Evolutionary conservation across 2,888 invertebrate genomes (phyloP), one percentile per base, ranked within the genome.

Genomic region (Psylliodes chrysocephalus): DNA sequence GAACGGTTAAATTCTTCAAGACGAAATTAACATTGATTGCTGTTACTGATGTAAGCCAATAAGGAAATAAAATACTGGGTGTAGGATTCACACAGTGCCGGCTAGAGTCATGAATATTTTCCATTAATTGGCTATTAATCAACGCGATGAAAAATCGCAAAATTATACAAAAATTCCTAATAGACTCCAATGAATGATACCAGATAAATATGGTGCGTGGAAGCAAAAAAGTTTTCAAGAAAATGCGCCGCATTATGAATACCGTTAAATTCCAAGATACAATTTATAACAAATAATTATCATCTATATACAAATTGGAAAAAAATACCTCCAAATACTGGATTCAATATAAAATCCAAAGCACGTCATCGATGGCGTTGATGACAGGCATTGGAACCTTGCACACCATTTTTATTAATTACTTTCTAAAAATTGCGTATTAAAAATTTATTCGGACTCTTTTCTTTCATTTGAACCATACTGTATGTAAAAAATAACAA

Each of bases 101-200:
- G 28, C 49, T 49, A 49, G 28, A 44, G 60, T 64, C 53, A 60
- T 55, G 51, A 42, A 60, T 44, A 60, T 64, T 52, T 60, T 64
- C 60, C 56, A 52, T 60, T 64, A 64, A 64, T 64, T 55, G 60
- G 60, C 56, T 49, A 60, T 64, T 64, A 60, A 60, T 64, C 56
- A 51, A 44, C 15, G 14, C 19, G 40, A 44, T 64, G 53, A 60
- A 64, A 60, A 64, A 64, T 64, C 35, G 56, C 40, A 14, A 60
- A 64, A 64, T 64, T 64, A 64, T 64, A 55, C 64, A 60, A 60
- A 56, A 35, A 56, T 56, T 56, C 46, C 35, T 47, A 56, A 56
- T 47, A 30, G 33, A 47, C 35, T 42, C n/a, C 44, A 47, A 56
- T 38, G 46, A 55, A 15, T 46, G 46, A 46, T 30, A 40, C 42